Percentiles rank a stretch among this genome's conserved stretches.
Evolutionary conservation across 2,797 vertebrate genomes (phyloP).

Genomic region (Petrocephalus schoutedeni): DNA sequence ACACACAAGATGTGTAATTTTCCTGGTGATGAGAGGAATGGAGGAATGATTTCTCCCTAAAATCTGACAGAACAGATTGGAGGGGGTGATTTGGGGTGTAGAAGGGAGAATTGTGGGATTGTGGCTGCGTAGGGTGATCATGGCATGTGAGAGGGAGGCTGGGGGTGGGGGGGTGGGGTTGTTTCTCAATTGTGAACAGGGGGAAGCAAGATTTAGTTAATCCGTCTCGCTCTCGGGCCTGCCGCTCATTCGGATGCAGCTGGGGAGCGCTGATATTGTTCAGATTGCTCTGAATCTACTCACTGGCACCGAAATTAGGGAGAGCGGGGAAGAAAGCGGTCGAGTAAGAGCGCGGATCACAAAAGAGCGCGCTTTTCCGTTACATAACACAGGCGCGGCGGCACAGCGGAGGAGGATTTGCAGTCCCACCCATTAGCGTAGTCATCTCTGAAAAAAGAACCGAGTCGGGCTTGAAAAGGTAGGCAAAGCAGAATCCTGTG

Average conservation of each 20-base stretch:
- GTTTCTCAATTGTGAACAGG: neutral
- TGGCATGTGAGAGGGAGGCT: neutral
- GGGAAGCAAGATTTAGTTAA: neutral
- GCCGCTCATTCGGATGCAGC: neutral
- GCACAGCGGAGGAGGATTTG: conserved; percentile 35
- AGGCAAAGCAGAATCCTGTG: neutral
- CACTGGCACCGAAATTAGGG: neutral
- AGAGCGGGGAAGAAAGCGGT: neutral
- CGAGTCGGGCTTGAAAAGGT: conserved; percentile 27
- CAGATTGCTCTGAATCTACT: neutral
- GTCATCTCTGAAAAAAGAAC: conserved; percentile 17
- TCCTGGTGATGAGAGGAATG: neutral
- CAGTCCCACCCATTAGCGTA: conserved; percentile 38
- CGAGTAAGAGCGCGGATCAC: neutral
- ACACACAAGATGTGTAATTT: neutral
- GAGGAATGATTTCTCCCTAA: neutral
- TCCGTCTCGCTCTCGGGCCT: neutral
- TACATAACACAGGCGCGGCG: neutral
- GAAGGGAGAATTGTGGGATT: neutral
- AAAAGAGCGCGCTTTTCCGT: neutral
- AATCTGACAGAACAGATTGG: neutral
- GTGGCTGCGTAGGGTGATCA: neutral
- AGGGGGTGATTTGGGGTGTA: neutral
- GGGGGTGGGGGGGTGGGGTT: neutral
- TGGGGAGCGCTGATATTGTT: neutral